Percentiles rank a stretch among this genome's conserved stretches.
Evolutionary conservation across 2,888 invertebrate genomes (phyloP).

Genomic region (Oscheius sp.): DNA sequence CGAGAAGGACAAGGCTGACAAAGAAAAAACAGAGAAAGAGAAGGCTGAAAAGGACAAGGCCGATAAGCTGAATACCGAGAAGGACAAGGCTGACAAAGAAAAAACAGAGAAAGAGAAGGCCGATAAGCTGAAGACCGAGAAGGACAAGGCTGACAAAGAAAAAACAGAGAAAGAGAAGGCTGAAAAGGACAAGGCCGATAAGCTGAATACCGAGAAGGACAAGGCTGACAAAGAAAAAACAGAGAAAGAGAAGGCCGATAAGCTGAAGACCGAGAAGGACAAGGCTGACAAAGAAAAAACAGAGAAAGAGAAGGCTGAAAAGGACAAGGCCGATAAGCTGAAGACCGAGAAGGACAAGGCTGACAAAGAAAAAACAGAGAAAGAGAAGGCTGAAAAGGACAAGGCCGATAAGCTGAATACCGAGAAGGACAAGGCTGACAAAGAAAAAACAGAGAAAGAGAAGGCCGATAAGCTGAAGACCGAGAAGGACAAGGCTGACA

Average conservation of each 20-base stretch:
- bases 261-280: conserved; percentile 16
- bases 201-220: conserved; percentile 11
- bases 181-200: neutral
- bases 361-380: neutral
- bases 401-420: conserved; percentile 1
- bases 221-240: conserved; percentile 14
- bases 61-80: neutral
- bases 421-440: conserved; percentile 18
- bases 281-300: conserved; percentile 3
- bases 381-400: conserved; percentile 13
- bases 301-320: conserved; percentile 11
- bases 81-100: neutral
- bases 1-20: conserved; percentile 17
- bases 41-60: conserved; percentile 5
- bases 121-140: neutral
- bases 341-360: conserved; percentile 1
- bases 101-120: neutral
- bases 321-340: conserved; percentile 4
- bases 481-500: conserved; percentile 18
- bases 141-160: neutral
- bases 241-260: neutral
- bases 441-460: conserved; percentile 4
- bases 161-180: neutral
- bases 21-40: conserved; percentile 3
- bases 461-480: conserved; percentile 2